Conservation (phyloP, 2,888 invertebrate species). For the Doris montereyensis region DNA sequence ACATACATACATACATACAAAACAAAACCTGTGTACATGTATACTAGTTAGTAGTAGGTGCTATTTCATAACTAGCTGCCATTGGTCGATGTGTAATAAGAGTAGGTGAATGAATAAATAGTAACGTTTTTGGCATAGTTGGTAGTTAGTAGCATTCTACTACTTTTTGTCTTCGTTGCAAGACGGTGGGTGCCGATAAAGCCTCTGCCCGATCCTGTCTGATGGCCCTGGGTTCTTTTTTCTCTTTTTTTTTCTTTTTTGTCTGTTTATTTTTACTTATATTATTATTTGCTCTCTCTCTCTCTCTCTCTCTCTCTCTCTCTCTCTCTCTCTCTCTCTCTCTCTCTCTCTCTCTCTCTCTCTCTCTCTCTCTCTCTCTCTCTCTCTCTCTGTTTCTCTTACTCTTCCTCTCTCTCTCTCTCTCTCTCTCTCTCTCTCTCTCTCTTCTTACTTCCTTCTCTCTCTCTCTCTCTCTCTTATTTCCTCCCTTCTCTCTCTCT, state of each 20-base stretch:
- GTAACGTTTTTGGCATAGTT: no score
- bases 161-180: no score
- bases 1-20: no score
- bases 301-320: not conserved
- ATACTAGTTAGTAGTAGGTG: no score
- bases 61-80: no score
- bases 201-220: no score
- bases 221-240: not conserved
- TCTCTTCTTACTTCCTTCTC: not conserved
- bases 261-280: not conserved
- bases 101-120: no score
- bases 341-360: not conserved
- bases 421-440: constrained; percentile 12
- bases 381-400: constrained; percentile 10
- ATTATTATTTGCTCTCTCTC: no score
- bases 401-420: constrained; percentile 23
- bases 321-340: not conserved
- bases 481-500: not conserved
- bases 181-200: no score
- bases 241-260: not conserved
- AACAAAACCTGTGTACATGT: no score
- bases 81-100: no score
- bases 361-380: not conserved
- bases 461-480: not conserved
- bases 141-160: no score